phyloP scores from a whole-genome alignment of 1,140 invertebrate genomes.

The Monochamus saltuarius region DNA sequence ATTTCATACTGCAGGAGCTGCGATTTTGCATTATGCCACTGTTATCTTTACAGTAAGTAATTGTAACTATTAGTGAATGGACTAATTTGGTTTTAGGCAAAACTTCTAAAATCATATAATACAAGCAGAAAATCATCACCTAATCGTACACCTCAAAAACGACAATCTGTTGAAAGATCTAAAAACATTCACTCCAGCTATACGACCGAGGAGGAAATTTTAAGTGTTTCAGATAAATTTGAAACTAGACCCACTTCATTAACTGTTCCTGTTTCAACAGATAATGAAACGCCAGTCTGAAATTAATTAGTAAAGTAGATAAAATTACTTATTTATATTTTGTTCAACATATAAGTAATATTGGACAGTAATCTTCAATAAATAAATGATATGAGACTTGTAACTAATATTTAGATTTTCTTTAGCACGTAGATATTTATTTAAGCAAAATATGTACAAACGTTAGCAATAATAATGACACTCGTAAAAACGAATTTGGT shows the following conservation, averaged over 20 bases:
- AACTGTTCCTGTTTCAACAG: constrained; percentile 39
- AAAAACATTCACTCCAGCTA: constrained; percentile 44
- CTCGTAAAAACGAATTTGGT: too few relatives aligned
- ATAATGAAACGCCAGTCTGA: constrained; percentile 58
- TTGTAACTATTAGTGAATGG: too few relatives aligned
- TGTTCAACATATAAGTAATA: too few relatives aligned
- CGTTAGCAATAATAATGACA: too few relatives aligned
- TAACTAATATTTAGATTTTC: too few relatives aligned
- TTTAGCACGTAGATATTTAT: too few relatives aligned
- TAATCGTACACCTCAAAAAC: constrained; percentile 64
- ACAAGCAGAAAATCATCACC: constrained; percentile 67
- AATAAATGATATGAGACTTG: too few relatives aligned
- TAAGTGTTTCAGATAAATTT: constrained; percentile 32
- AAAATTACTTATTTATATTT: too few relatives aligned
- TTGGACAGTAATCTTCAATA: not conserved
- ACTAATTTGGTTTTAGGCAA: constrained; percentile 56
- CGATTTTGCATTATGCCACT: too few relatives aligned
- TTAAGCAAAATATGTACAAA: too few relatives aligned
- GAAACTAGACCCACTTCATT: constrained; percentile 42
- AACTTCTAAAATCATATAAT: constrained; percentile 69
- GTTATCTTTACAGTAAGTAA: too few relatives aligned
- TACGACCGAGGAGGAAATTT: constrained; percentile 50
- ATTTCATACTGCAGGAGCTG: too few relatives aligned
- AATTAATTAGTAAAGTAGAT: not conserved
- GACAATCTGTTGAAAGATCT: constrained; percentile 43